phyloP scores from a whole-genome alignment of 1,140 invertebrate genomes.

The Drosophila aff. region DNA sequence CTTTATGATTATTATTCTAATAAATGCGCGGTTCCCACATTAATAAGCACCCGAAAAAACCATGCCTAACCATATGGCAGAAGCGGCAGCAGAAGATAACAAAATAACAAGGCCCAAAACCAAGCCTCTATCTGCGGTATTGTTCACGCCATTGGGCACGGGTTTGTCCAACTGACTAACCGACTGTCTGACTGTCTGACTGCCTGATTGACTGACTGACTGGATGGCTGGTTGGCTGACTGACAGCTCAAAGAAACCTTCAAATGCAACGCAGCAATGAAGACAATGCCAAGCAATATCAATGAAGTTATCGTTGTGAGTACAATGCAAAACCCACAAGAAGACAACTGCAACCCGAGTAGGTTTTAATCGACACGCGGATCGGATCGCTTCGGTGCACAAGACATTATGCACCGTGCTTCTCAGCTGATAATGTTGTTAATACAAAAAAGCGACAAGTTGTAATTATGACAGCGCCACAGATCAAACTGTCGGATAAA shows the following conservation, averaged over 20 bases:
- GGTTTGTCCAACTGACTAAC: slow-evolving; percentile 36
- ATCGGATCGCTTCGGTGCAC: slow-evolving; percentile 68
- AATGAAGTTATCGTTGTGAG: slow-evolving; percentile 70
- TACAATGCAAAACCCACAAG: slow-evolving; percentile 38
- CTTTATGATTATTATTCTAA: slow-evolving; percentile 77
- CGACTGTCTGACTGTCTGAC: slow-evolving; percentile 37
- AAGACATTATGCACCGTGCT: slow-evolving; percentile 38
- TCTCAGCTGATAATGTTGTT: slow-evolving; percentile 58
- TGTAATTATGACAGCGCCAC: slow-evolving; percentile 51
- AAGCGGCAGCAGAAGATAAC: slow-evolving; percentile 31
- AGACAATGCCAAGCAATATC: slow-evolving; percentile 77
- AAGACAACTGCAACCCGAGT: slow-evolving; percentile 42
- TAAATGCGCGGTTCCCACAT: slow-evolving; percentile 75
- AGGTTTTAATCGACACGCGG: slow-evolving; percentile 62
- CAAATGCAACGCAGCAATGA: slow-evolving; percentile 66
- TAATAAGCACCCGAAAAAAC: slow-evolving; percentile 68
- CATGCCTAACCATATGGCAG: slow-evolving; percentile 33
- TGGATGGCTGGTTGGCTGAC: slow-evolving; percentile 37
- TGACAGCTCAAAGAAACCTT: slow-evolving; percentile 76
- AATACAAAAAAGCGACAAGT: slow-evolving; percentile 25
- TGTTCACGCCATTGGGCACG: slow-evolving; percentile 73
- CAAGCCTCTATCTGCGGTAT: slow-evolving; percentile 52
- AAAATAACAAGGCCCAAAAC: slow-evolving; percentile 42
- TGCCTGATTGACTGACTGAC: slow-evolving; percentile 29
- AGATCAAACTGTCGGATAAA: slow-evolving; percentile 38